Conservation (phyloP, 2,113 vertebrate species). For the Rhea pennata region DNA sequence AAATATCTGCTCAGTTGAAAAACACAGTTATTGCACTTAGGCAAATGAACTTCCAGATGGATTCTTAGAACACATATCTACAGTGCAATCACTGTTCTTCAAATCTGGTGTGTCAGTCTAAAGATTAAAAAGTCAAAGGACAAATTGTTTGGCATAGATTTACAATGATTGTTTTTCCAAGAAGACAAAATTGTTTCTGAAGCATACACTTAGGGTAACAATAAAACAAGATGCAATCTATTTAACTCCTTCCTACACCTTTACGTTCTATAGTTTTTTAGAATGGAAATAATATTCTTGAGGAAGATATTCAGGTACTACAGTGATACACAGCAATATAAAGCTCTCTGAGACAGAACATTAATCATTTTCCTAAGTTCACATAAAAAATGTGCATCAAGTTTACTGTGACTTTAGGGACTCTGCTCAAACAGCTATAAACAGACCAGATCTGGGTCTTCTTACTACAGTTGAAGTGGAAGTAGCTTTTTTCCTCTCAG, state of each 20-base stretch:
- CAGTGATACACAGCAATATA: background rate
- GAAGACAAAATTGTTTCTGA: background rate
- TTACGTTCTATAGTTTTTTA: background rate
- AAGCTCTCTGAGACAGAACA: background rate
- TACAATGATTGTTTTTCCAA: background rate
- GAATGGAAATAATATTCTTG: background rate
- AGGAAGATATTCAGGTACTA: background rate
- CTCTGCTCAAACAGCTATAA: background rate
- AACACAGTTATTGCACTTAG: background rate
- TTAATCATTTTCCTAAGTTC: background rate
- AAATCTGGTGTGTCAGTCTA: background rate
- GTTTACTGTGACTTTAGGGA: background rate
- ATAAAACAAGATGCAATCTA: background rate
- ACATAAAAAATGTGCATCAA: background rate
- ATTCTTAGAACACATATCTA: background rate
- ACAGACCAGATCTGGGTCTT: background rate
- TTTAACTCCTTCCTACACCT: background rate
- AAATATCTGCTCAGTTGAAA: background rate
- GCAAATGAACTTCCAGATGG: background rate
- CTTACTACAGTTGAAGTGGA: background rate
- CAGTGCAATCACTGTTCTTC: background rate
- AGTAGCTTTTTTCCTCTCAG: background rate
- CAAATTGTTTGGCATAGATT: background rate
- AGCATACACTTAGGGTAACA: background rate
- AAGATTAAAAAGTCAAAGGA: slow-evolving; percentile 46